Evolutionary conservation across 2,797 vertebrate species (phyloP), one percentile per base, ranked within the genome.

Genomic region (Gymnopithys bicolor): DNA sequence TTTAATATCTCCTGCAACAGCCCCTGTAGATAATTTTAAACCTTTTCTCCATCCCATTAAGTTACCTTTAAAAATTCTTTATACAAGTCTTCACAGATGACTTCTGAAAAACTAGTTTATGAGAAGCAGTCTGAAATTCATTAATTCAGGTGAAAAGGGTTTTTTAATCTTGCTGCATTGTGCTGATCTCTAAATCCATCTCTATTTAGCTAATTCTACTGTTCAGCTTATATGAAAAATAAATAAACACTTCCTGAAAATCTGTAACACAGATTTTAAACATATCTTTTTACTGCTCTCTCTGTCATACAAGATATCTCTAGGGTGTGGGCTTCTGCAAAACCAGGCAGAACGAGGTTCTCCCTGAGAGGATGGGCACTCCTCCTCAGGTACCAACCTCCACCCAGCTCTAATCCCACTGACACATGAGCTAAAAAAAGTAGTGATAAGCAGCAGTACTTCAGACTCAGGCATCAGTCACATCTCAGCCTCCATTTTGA

Each of bases 1-100:
- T 98, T 98, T 99, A 99, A 99, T 99, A 99, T 98, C 98, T 98
- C 95, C 96, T 96, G 97, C 97, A 98, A 98, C 96, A 98, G 97
- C 97, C 96, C 93, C 96, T 96, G 96, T 97, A 98, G 98, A 98
- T 98, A 98, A 98, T 98, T 98, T 98, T 98, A 98, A 96, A 98
- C 98, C 98, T 98, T 98, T 98, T 98, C 98, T 98, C 98, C 98
- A 99, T 98, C 97, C 98, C 98, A 98, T 98, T 98, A 98, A 98
- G 98, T 98, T 98, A 98, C 98, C 98, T 99, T 99, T 98, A 98
- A 97, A 98, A 98, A 98, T 98, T 98, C 97, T 97, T 98, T 98
- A 96, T 96, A 97, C 68, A 96, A 97, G 97, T 96, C 97, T 98
- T 98, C 97, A 98, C 96, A 97, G 97, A 96, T 92, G 75, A 95